phyloP scores from a whole-genome alignment of 2,113 vertebrate genomes.

The Peromyscus maniculatus region DNA sequence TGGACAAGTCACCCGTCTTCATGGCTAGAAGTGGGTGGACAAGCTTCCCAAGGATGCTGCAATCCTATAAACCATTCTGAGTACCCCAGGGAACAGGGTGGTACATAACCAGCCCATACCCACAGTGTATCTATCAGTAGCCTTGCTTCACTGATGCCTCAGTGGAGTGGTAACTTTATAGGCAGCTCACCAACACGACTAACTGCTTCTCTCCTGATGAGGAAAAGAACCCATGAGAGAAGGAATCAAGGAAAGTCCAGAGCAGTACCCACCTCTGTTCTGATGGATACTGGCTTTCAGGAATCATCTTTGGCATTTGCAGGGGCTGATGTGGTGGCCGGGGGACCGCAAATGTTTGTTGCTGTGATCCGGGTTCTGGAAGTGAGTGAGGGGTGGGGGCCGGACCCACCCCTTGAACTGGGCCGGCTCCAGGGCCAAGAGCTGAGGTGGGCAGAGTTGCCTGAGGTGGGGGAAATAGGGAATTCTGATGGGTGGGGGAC shows the following conservation, averaged over 20 bases:
- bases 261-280: conserved; percentile 93
- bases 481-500: conserved; percentile 89
- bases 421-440: conserved; percentile 81
- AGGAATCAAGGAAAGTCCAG: background rate
- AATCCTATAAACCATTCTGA: background rate
- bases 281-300: conserved; percentile 90
- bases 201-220: background rate
- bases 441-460: conserved; percentile 84
- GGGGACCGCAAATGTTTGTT: conserved; percentile 93
- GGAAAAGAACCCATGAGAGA: background rate
- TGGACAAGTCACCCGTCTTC: background rate
- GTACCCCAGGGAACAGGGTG: background rate
- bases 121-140: too few relatives aligned
- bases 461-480: conserved; percentile 82
- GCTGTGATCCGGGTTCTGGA: conserved; percentile 88
- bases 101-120: background rate
- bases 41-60: background rate
- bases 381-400: conserved; percentile 76
- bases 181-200: background rate
- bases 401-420: conserved; percentile 78
- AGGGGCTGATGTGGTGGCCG: conserved; percentile 89
- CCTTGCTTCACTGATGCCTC: conserved; percentile 17
- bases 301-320: conserved; percentile 92
- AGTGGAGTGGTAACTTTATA: background rate
- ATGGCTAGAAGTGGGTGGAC: background rate